Conservation (phyloP, 2,888 invertebrate genomes). For the Phymatocera aterrima region DNA sequence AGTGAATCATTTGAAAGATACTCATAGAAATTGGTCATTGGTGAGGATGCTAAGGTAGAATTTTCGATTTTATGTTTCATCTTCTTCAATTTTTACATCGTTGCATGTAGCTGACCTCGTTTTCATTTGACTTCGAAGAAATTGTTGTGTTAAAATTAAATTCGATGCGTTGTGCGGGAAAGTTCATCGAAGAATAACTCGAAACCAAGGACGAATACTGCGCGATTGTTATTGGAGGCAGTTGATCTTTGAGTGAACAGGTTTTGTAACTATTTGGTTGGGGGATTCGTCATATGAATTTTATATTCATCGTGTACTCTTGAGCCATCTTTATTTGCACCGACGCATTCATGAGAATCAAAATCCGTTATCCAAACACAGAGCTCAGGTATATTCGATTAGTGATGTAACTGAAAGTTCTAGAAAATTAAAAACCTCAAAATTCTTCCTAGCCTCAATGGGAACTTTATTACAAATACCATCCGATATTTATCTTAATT, state of each 20-base stretch:
- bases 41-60: no score
- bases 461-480: neutral
- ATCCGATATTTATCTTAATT: neutral
- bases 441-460: neutral
- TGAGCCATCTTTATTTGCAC: neutral
- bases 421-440: neutral
- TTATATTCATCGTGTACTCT: neutral
- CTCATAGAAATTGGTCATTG: no score
- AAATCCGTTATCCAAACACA: constrained; percentile 9
- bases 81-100: neutral
- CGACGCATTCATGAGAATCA: neutral
- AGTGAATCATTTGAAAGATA: neutral
- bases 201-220: constrained; percentile 6
- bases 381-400: neutral
- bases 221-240: constrained; percentile 15
- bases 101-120: neutral
- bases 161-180: neutral
- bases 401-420: constrained; percentile 4
- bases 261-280: neutral
- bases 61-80: no score
- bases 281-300: constrained; percentile 13
- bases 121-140: neutral
- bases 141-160: neutral
- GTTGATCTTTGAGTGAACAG: constrained; percentile 29
- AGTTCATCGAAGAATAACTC: neutral